Evolutionary conservation across 2,797 vertebrate species (phyloP).

Genomic region (Pampus argenteus): DNA sequence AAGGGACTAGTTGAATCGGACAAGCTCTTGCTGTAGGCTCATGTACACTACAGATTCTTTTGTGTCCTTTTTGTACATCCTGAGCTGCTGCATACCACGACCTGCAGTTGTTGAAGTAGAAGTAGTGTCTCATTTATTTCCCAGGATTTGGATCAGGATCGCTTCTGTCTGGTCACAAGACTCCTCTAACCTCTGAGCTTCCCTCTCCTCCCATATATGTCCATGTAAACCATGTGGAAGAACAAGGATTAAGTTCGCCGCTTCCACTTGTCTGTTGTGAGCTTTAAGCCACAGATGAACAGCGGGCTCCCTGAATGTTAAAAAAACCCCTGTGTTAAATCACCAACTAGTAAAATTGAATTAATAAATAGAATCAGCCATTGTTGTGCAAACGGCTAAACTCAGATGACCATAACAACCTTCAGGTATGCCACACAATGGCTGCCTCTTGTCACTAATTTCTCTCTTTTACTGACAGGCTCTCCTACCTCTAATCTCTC

Average conservation of each 20-base stretch:
- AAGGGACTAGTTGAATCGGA: too few relatives aligned
- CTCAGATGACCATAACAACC: background rate
- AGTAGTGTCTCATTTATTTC: conserved; percentile 20
- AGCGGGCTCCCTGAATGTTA: conserved; percentile 11
- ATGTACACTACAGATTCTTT: background rate
- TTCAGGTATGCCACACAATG: conserved; percentile 23
- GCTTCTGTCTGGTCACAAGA: conserved; percentile 37
- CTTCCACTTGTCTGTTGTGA: conserved; percentile 26
- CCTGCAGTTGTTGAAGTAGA: background rate
- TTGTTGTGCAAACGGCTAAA: background rate
- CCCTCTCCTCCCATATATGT: conserved; percentile 40
- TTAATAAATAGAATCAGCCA: conserved; percentile 10
- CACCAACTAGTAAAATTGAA: background rate
- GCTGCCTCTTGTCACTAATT: conserved; percentile 12
- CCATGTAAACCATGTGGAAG: conserved; percentile 41
- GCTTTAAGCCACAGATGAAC: conserved; percentile 17
- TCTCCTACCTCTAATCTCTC: conserved; percentile 39
- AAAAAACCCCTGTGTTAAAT: background rate
- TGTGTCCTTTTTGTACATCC: background rate
- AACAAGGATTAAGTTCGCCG: conserved; percentile 23
- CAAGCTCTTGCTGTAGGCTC: background rate
- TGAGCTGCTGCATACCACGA: background rate
- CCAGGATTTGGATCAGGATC: conserved; percentile 6
- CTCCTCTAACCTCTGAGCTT: background rate
- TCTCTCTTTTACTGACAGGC: background rate